Evolutionary conservation across 1,140 invertebrate genomes (phyloP).

Genomic region (Cydia amplana): DNA sequence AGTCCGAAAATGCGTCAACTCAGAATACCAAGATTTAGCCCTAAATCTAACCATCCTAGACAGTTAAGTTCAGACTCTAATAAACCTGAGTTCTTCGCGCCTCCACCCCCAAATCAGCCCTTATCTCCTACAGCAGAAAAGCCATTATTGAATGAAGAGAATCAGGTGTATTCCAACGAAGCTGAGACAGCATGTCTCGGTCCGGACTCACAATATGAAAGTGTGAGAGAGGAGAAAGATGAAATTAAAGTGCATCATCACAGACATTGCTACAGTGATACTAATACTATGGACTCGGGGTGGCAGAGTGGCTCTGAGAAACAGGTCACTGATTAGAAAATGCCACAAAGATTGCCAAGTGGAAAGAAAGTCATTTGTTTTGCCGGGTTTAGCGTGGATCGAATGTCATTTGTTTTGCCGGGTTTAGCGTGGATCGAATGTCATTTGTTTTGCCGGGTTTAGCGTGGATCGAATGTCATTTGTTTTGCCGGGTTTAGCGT

Average conservation of each 20-base stretch:
- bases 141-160: conserved; percentile 67
- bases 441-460: no score
- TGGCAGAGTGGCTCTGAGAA: conserved; percentile 78
- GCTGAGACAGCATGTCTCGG: conserved; percentile 65
- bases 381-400: no score
- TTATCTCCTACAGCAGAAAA: conserved; percentile 71
- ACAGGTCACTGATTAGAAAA: conserved; percentile 72
- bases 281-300: conserved; percentile 78
- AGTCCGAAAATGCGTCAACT: conserved; percentile 65
- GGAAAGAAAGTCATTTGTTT: no score
- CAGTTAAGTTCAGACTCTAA: conserved; percentile 53
- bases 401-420: no score
- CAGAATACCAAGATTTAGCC: conserved; percentile 59
- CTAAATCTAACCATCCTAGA: conserved; percentile 59
- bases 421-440: no score
- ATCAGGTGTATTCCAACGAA: conserved; percentile 65
- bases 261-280: conserved; percentile 74
- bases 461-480: no score
- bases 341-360: conserved; percentile 7
- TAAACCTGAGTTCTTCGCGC: conserved; percentile 57
- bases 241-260: conserved; percentile 68
- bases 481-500: no score
- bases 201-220: conserved; percentile 74
- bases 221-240: conserved; percentile 61
- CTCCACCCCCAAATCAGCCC: conserved; percentile 51